phyloP scores from a whole-genome alignment of 2,113 vertebrate species.

The Ceuthmochares aereus region DNA sequence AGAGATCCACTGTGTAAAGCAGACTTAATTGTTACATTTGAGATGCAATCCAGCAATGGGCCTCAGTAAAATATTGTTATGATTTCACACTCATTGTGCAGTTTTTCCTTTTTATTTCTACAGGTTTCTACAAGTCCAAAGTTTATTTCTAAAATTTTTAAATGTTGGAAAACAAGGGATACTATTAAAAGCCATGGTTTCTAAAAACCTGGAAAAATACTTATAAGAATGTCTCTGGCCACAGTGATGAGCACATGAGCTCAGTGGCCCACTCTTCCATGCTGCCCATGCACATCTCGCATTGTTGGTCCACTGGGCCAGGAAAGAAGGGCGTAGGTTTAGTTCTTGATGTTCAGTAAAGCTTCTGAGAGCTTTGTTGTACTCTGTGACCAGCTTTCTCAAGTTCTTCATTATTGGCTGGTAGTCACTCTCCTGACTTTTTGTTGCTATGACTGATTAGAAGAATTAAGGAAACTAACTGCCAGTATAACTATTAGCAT shows the following conservation, averaged over 20 bases:
- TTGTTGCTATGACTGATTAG: constrained; percentile 91
- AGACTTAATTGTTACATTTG: not conserved
- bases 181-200: not conserved
- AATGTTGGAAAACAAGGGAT: not conserved
- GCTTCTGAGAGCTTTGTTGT: constrained; percentile 89
- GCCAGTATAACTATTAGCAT: constrained; percentile 46
- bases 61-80: not conserved
- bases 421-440: constrained; percentile 93
- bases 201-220: not conserved
- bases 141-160: not conserved
- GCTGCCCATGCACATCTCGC: not conserved
- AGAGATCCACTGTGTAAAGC: not conserved
- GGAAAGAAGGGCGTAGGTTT: constrained; percentile 56
- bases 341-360: constrained; percentile 84
- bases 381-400: constrained; percentile 84
- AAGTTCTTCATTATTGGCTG: constrained; percentile 83
- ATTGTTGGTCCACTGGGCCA: not conserved
- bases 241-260: not conserved
- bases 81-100: not conserved
- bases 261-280: not conserved
- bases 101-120: not conserved
- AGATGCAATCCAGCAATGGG: not conserved
- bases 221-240: not conserved
- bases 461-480: constrained; percentile 75
- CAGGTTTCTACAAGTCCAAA: not conserved